These are phyloP conservation scores for Puffinus mauretanicus DNA, from an alignment of 2,113 vertebrate species.

Conservation along the genomic window DNA sequence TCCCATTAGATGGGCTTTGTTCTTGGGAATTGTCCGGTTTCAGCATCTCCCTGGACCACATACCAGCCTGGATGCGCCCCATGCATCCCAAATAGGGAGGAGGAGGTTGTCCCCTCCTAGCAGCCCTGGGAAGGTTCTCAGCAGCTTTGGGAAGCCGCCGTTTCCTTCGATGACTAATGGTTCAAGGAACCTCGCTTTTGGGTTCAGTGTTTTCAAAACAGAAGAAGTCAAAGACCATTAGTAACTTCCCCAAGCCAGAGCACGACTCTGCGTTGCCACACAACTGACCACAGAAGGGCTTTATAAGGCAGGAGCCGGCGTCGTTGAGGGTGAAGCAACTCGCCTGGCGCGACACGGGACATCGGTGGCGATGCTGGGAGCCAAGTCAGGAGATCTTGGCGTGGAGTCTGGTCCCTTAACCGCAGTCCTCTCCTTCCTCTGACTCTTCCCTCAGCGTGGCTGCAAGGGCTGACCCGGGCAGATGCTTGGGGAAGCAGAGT, in stretches of 20 bases:
- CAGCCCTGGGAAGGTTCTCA: neutral
- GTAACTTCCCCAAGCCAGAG: neutral
- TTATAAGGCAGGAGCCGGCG: neutral
- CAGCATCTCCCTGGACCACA: fast-evolving
- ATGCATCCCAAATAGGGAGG: fast-evolving
- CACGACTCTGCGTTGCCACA: neutral
- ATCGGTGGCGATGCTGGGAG: neutral
- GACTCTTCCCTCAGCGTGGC: fast-evolving
- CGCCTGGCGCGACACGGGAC: fast-evolving
- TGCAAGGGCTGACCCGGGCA: neutral
- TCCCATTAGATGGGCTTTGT: neutral
- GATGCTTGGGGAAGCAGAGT: neutral
- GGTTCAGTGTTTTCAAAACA: neutral
- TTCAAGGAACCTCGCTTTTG: neutral
- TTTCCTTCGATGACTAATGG: neutral
- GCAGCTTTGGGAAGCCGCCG: neutral
- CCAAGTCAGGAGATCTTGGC: neutral
- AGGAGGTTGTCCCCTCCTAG: neutral
- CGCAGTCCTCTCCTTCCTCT: neutral
- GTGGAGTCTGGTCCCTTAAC: fast-evolving
- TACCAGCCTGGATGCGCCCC: fast-evolving
- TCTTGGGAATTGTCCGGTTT: neutral
- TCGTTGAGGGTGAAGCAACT: neutral
- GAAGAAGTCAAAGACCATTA: neutral
- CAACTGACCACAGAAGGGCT: neutral